These are phyloP conservation scores for Drusus annulatus DNA, from an alignment of 1,140 invertebrate species.

Conservation along the genomic window DNA sequence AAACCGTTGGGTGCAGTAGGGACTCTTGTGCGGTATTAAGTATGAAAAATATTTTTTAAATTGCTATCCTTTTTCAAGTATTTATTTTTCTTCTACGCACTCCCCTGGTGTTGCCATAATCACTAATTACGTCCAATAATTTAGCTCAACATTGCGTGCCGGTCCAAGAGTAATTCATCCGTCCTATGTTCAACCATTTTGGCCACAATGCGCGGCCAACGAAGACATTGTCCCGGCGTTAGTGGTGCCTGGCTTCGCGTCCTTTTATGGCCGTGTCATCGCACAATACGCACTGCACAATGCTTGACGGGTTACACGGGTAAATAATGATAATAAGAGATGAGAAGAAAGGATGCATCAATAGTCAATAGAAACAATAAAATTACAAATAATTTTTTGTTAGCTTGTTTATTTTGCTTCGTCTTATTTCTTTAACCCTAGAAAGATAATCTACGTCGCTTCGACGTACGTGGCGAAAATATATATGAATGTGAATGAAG, in stretches of 20 bases:
- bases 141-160: constrained; percentile 56
- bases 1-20: too few relatives aligned
- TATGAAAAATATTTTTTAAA: too few relatives aligned
- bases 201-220: constrained; percentile 50
- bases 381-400: too few relatives aligned
- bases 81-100: not conserved
- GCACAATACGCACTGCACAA: not conserved
- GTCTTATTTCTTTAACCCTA: too few relatives aligned
- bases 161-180: constrained; percentile 46
- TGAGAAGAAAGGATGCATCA: too few relatives aligned
- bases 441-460: too few relatives aligned
- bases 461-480: too few relatives aligned
- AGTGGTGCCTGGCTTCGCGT: not conserved
- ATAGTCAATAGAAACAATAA: too few relatives aligned
- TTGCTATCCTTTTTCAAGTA: too few relatives aligned
- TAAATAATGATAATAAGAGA: not conserved
- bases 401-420: too few relatives aligned
- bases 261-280: constrained; percentile 9
- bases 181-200: constrained; percentile 52
- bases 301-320: not conserved
- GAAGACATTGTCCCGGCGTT: constrained; percentile 21
- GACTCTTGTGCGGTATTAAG: too few relatives aligned
- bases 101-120: constrained; percentile 29
- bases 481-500: too few relatives aligned
- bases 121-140: constrained; percentile 59